Percentiles rank a stretch among this genome's conserved stretches.
These are phyloP conservation scores for Oncopodura yosiiana DNA, from an alignment of 1,140 invertebrate genomes.

Conservation along the genomic window DNA sequence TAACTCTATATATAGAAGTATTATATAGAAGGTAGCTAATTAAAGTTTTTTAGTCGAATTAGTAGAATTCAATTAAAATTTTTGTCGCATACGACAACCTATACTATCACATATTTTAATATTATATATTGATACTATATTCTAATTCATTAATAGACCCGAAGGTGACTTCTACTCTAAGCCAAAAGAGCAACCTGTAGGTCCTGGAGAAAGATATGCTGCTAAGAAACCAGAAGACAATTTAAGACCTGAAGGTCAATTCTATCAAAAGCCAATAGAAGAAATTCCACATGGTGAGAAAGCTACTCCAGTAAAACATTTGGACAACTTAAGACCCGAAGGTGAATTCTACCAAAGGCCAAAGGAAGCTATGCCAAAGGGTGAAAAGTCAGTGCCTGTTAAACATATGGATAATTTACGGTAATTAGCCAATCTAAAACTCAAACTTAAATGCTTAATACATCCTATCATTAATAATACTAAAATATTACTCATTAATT, in stretches of 20 bases:
- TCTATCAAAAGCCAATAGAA: conserved; percentile 21
- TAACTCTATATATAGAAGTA: no score
- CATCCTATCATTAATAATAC: conserved; percentile 43
- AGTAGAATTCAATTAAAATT: no score
- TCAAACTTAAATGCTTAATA: conserved; percentile 49
- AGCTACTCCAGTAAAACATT: conserved; percentile 19
- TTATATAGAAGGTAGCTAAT: no score
- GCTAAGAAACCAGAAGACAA: conserved; percentile 37
- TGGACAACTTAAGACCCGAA: conserved; percentile 35
- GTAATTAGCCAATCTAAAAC: conserved; percentile 43
- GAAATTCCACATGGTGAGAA: conserved; percentile 24
- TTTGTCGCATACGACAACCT: no score
- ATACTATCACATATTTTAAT: no score
- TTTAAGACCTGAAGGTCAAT: conserved; percentile 43
- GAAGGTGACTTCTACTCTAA: conserved; percentile 48
- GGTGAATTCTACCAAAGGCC: conserved; percentile 20
- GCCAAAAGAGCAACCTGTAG: conserved; percentile 36
- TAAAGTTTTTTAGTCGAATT: no score
- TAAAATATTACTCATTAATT: conserved; percentile 40
- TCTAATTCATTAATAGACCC: no score
- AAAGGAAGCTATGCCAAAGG: neutral
- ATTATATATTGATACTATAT: no score
- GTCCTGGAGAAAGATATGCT: conserved; percentile 23
- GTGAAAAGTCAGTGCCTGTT: conserved; percentile 17
- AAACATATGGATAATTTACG: conserved; percentile 34